Conservation (phyloP, 2,888 invertebrate genomes). For the Julus scandinavius region DNA sequence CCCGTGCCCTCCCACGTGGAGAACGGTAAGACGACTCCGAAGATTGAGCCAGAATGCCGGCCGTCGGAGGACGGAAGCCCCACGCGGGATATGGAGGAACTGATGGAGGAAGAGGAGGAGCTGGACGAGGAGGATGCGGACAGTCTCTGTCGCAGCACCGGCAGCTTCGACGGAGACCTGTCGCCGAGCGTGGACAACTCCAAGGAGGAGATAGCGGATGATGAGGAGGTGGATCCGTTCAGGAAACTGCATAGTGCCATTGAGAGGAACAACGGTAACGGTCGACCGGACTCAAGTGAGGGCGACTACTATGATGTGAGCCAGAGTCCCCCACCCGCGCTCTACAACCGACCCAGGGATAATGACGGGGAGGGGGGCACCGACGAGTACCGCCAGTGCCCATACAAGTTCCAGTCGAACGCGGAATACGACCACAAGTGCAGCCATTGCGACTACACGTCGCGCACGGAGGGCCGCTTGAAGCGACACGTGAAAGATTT, state of each 20-base stretch:
- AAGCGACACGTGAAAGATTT: slow-evolving; percentile 67
- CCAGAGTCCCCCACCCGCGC: background rate
- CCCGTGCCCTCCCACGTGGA: background rate
- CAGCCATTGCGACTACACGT: slow-evolving; percentile 70
- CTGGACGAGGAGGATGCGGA: slow-evolving; percentile 51
- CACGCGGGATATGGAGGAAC: background rate
- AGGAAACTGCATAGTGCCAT: slow-evolving; percentile 37
- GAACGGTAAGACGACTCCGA: background rate
- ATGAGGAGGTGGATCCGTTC: slow-evolving; percentile 46
- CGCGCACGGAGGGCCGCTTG: slow-evolving; percentile 69
- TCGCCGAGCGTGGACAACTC: slow-evolving; percentile 47
- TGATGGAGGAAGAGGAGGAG: slow-evolving; percentile 46
- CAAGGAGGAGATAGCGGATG: slow-evolving; percentile 25
- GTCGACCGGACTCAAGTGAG: slow-evolving; percentile 52
- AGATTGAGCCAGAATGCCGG: background rate
- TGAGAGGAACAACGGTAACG: slow-evolving; percentile 46
- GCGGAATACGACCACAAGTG: slow-evolving; percentile 71
- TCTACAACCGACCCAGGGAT: background rate
- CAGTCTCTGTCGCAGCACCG: slow-evolving; percentile 47
- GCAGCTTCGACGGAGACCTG: slow-evolving; percentile 48
- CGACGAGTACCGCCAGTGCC: slow-evolving; percentile 70
- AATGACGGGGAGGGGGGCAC: slow-evolving; percentile 57
- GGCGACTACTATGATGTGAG: slow-evolving; percentile 52
- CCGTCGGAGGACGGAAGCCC: background rate
- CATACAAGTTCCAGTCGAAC: slow-evolving; percentile 69